Evolutionary conservation across 2,888 invertebrate species (phyloP), one percentile per base, ranked within the genome.

Genomic region (Ditula angustiorana): DNA sequence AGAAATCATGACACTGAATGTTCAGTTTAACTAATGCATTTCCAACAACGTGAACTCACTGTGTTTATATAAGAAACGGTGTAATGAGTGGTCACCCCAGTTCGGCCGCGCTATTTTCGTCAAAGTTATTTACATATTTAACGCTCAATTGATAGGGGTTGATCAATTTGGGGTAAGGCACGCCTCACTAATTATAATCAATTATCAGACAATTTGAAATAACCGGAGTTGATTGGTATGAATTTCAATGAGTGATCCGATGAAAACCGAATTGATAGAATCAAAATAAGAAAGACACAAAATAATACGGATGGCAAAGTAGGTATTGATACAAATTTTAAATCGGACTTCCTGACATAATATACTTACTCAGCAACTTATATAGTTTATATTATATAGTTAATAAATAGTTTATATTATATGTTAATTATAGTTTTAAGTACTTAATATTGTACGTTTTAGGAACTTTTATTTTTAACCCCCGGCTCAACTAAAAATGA

Each of bases 61-160:
- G 16, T 41, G 41, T 41, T 41, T 41, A 41, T 41, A 19, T 41
- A 19, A 41, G 41, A 3, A 41, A 10, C 8, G 10, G 2, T 24
- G 21, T 11, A 47, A 35, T 44, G 8, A 33, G 66, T 76, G 75
- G 82, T 70, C 72, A 74, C 76, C 80, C 78, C 80, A 80, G 81
- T 71, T 67, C 71, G 72, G 78, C 78, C 68, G 71, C 79, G 83
- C 80, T 86, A 88, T 88, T 90, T 86, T 83, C 77, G 82, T 71
- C 80, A 83, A 86, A 85, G 85, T 88, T 90, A 88, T 89, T 90
- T 87, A 86, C 88, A 90, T 88, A 88, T 88, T 89, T 86, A 87
- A 89, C 87, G 88, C 88, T 86, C 87, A 86, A 90, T 91, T 89
- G 88, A 89, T 87, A 88, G 88, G 89, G 90, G 88, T 81, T 83